Conservation (phyloP, 1,140 invertebrate species). For the Lasaia peninsularis region DNA sequence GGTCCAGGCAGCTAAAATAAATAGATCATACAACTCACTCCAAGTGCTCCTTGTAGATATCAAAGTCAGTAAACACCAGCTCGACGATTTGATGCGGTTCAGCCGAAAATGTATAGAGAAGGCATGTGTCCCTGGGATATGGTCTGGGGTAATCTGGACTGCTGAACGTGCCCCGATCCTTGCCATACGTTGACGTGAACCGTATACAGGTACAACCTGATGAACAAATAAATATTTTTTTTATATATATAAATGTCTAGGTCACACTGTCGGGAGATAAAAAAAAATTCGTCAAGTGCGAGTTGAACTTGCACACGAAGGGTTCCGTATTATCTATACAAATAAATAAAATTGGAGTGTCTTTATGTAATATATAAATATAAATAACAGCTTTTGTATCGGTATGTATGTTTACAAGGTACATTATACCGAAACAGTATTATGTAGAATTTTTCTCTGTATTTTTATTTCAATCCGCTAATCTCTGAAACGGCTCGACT, state of each 20-base stretch:
- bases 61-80: conserved; percentile 88
- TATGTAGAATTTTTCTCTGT: too few relatives aligned
- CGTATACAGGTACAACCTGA: conserved; percentile 89
- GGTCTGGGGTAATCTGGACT: conserved; percentile 89
- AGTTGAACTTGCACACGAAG: too few relatives aligned
- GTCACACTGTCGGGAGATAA: neutral
- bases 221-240: conserved; percentile 28
- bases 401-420: too few relatives aligned
- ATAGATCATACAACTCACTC: conserved; percentile 78
- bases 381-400: too few relatives aligned
- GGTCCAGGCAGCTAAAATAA: neutral
- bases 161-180: conserved; percentile 87
- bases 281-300: too few relatives aligned
- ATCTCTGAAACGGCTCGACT: too few relatives aligned
- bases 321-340: too few relatives aligned
- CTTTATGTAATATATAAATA: too few relatives aligned
- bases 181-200: conserved; percentile 87
- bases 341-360: too few relatives aligned
- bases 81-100: conserved; percentile 88
- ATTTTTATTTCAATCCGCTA: too few relatives aligned
- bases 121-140: conserved; percentile 88
- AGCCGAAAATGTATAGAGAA: conserved; percentile 91
- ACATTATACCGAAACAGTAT: too few relatives aligned
- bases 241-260: neutral
- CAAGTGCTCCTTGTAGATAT: conserved; percentile 80